These are phyloP conservation scores for Corbicula japonica DNA, from an alignment of 2,888 invertebrate genomes.

Conservation along the genomic window DNA sequence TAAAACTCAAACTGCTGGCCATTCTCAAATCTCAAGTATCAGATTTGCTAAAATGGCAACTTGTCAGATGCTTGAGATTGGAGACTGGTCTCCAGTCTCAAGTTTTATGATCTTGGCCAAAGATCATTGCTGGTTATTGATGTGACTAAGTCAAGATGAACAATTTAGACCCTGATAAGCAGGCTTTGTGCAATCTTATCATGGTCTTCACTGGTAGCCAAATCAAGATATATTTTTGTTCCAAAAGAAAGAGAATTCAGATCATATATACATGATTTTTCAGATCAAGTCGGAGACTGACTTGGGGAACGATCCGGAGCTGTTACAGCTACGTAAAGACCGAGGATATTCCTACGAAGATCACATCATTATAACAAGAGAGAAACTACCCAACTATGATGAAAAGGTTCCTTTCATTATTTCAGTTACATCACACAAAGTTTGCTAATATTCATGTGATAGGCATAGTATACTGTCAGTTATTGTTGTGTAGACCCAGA, in stretches of 20 bases:
- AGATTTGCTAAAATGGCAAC: no score
- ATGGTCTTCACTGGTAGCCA: not conserved
- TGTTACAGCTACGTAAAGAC: conserved; percentile 64
- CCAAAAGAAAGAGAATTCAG: not conserved
- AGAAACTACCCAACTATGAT: conserved; percentile 78
- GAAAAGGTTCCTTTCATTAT: conserved; percentile 71
- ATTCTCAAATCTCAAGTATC: no score
- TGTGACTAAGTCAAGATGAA: no score
- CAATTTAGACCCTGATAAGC: not conserved
- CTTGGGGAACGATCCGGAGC: conserved; percentile 39
- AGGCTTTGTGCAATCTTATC: not conserved
- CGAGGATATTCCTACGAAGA: conserved; percentile 76
- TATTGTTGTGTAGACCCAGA: not conserved
- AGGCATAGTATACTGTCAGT: not conserved
- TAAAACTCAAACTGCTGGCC: no score
- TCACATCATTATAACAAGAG: conserved; percentile 41
- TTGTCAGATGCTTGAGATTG: no score
- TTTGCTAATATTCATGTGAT: not conserved
- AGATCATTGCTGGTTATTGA: no score
- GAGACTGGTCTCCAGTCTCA: no score
- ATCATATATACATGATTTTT: not conserved
- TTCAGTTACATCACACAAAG: not conserved
- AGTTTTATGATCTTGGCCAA: no score
- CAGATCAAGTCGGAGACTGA: conserved; percentile 60
- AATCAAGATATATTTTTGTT: not conserved